Base-by-base conservation (phyloP, 2,113 vertebrate genomes). In the Hyperoodon ampullatus region DNA sequence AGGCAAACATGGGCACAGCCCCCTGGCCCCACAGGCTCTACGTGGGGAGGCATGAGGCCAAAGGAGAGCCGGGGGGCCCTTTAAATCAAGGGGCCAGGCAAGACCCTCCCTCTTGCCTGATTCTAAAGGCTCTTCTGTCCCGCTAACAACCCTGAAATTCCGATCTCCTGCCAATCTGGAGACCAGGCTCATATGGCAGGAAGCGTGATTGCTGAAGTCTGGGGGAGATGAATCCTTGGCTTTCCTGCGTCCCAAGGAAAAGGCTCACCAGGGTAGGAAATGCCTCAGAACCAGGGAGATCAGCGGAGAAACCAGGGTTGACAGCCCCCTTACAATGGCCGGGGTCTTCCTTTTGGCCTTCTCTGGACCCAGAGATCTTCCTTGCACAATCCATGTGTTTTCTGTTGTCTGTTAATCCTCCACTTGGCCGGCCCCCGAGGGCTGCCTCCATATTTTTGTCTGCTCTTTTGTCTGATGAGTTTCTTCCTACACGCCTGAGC, bases 401-500 rank as follows among this genome's bases (percentile, higher is more conserved):
- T 83, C 70, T 91, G 50, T 72, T 88, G 74, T 77, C 83, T 70
- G 78, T 92, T 95, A 28, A 75, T 66, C 91, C 39, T 90, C 23
- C 5, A 6, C 60, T 86, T 74, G 96, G 87, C 42, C 70, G 65
- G 30, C 74, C 55, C 70, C 33, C 0, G 30, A 70, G 47, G 1
- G 5, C 55, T 14, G 23, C 58, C 23, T 92, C 60, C 74, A 28
- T 80, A 55, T 60, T 97, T 90, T 33, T 28, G n/a, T 83, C 83
- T 94, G 87, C 50, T 96, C 85, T 83, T 97, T 91, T 93, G 85
- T 95, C 70, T 87, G 80, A 33, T 50, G 66, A 63, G 71, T 70
- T 70, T 65, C 77, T 94, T 93, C 53, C 71, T 24, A 35, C 84
- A 33, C 72, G 55, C 71, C 65, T 42, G 75, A 97, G 95, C 65